These are phyloP conservation scores for Morelia viridis DNA, from an alignment of 2,797 vertebrate genomes.

Conservation along the genomic window DNA sequence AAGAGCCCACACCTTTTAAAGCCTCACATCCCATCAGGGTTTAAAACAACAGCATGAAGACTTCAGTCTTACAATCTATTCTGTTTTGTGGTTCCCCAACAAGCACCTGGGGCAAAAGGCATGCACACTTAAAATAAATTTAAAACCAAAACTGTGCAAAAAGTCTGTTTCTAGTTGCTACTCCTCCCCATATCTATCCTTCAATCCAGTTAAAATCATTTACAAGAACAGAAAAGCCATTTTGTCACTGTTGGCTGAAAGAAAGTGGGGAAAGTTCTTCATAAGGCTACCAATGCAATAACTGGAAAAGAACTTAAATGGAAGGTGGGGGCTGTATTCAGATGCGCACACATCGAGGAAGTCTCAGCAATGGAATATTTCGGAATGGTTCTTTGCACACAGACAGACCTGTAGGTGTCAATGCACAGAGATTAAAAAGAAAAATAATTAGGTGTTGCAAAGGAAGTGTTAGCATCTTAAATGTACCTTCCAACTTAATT, in stretches of 20 bases:
- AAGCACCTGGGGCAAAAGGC: neutral
- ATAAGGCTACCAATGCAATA: too few relatives aligned
- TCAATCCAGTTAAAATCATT: too few relatives aligned
- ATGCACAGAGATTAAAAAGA: neutral
- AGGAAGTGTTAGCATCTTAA: neutral
- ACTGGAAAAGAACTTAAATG: too few relatives aligned
- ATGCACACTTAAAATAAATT: neutral
- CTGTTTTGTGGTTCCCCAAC: neutral
- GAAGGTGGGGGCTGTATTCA: too few relatives aligned
- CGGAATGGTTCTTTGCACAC: neutral
- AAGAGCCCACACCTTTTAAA: neutral
- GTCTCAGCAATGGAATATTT: neutral
- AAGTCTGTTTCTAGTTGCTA: neutral
- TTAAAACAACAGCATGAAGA: neutral
- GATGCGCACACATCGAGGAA: too few relatives aligned
- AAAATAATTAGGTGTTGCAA: neutral
- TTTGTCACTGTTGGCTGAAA: too few relatives aligned
- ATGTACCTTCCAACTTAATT: neutral
- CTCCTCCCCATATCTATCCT: too few relatives aligned
- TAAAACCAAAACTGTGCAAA: neutral
- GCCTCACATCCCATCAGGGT: neutral
- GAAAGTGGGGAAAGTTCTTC: too few relatives aligned
- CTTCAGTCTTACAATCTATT: neutral
- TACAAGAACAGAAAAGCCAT: too few relatives aligned
- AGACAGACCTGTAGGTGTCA: neutral